Base-by-base conservation (phyloP, 2,888 invertebrate species). In the Zygothrica quintamaculata region DNA sequence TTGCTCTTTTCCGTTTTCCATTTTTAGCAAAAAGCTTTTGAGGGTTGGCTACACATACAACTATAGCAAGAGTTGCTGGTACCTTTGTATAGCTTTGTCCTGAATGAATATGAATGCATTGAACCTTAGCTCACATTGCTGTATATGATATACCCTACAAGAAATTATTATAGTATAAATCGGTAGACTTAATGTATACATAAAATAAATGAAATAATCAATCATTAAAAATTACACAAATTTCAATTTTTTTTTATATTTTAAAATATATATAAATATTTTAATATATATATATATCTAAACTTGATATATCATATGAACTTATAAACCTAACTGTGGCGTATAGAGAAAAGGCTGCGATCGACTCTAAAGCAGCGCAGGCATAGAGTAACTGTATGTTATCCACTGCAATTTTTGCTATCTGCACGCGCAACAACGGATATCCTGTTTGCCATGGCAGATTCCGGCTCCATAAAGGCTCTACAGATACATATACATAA, bases 101-200 rank as follows among this genome's bases (percentile, higher is more conserved):
- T 72, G 61, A 72, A 79, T 68, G 66, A 64, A 46, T 77, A 79
- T 68, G 67, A 57, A 60, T 66, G 61, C 57, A 64, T 57, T 65
- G 62, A 47, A 26, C 36, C 46, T n/a, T 13, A 40, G 31, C 11
- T 8, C 36, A 42, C 29, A 46, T 56, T 31, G 26, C 37, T 16
- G 16, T 37, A n/a, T 13, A 34, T 31, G 8, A 13, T 6, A 31
- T 11, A 79, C 67, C 62, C 42, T 70, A 3, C 1, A 5, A 1
- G n/a, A 0, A 25, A 47, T 3, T 0, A 13, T 0, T 22, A 26
- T 58, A 48, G 9, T 0, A 7, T 1, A 43, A 39, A 22, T 22
- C 5, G 18, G 18, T 22, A 22, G 2, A 22, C 3, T 22, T 22
- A 22, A 22, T 22, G 5, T 22, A 22, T 22, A 22, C 5, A 22